Base-by-base conservation (phyloP, 2,113 vertebrate genomes). In the Rhea americana region DNA sequence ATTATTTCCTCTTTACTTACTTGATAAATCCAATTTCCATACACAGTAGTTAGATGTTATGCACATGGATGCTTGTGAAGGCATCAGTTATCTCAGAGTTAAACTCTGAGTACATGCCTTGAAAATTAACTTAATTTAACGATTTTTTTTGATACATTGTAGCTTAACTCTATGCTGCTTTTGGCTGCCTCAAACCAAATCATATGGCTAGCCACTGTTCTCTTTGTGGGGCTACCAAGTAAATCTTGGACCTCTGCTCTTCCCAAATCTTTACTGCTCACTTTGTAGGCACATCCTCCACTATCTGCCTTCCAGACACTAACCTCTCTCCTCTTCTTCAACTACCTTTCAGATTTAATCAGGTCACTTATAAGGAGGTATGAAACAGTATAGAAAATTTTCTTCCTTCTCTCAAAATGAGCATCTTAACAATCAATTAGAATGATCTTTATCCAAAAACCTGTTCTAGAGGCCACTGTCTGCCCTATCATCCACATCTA, bases 401-500 rank as follows among this genome's bases (percentile, higher is more conserved):
- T 43, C 62, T 55, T 50, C 39, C 22, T 26, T 47, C 22, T 55
- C 35, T 50, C 73, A 45, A 47, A 17, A 47, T 47, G 17, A 70
- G 55, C 55, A 59, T 87, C 48, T 48, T 47, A 61, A 37, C 7
- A 28, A 89, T 50, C 74, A 43, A 41, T 3, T 20, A 59, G 28
- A 70, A 77, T 19, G 20, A 85, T 37, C 11, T 77, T 67, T 92
- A 87, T 15, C 50, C 51, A 66, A 51, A 84, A 87, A 43, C 5
- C 26, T 93, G 93, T 94, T 96, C 87, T 93, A 96, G 93, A 95
- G 91, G 94, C 93, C 94, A 96, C 95, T 95, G 85, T 93, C 85
- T 87, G 67, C 85, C 61, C 79, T 90, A 22, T 39, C 75, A 87
- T 87, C 85, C 41, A 22, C 4, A 91, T 11, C 37, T 41, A 18